phyloP scores from a whole-genome alignment of 2,113 vertebrate species.

The Pterophyllum scalare region DNA sequence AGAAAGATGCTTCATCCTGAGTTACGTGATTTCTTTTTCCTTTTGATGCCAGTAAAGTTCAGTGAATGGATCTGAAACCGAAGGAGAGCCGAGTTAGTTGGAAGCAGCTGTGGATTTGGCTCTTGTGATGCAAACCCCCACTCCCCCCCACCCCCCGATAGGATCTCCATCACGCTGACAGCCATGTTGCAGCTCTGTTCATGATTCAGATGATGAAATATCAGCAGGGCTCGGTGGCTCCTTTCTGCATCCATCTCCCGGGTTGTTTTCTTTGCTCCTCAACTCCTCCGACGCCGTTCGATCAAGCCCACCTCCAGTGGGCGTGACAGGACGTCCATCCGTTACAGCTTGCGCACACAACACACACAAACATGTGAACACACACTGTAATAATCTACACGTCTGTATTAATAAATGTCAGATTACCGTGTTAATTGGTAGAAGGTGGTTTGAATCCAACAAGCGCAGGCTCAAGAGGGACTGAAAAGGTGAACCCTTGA shows the following conservation, averaged over 20 bases:
- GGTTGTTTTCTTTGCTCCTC: slow-evolving; percentile 17
- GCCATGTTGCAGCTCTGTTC: slow-evolving; percentile 46
- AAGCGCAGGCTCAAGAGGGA: neutral
- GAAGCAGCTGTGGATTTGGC: slow-evolving; percentile 67
- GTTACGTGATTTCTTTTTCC: neutral
- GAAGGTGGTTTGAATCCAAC: neutral
- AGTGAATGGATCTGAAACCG: slow-evolving; percentile 18
- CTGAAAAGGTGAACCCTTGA: neutral
- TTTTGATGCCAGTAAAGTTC: slow-evolving; percentile 22
- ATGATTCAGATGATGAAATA: slow-evolving; percentile 47
- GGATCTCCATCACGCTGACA: slow-evolving; percentile 54
- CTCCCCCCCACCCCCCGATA: too few species aligned
- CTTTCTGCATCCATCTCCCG: slow-evolving; percentile 22
- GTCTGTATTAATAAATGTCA: neutral
- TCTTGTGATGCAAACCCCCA: neutral
- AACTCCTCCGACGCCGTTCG: slow-evolving; percentile 34
- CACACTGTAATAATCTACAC: neutral
- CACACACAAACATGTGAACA: neutral
- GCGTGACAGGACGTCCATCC: slow-evolving; percentile 46
- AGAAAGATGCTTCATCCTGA: slow-evolving; percentile 8
- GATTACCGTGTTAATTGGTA: neutral
- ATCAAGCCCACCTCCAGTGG: slow-evolving; percentile 38
- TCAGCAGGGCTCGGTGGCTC: slow-evolving; percentile 25
- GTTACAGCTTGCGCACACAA: slow-evolving; percentile 15
- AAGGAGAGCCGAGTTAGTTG: slow-evolving; percentile 44